phyloP scores from a whole-genome alignment of 1,140 invertebrate genomes.

The Diorhabda elongata region DNA sequence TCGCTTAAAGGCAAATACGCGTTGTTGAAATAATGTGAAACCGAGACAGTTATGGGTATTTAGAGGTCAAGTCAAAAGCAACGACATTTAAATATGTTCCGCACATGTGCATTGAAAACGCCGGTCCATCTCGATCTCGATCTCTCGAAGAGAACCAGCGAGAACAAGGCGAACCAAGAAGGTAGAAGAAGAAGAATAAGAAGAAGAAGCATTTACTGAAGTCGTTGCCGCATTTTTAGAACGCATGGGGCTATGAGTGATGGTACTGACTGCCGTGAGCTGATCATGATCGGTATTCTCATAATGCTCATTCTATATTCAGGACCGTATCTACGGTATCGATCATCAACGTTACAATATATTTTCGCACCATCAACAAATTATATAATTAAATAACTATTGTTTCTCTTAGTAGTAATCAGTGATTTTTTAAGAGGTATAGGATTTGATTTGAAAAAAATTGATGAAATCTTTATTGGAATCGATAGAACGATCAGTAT shows the following conservation, averaged over 20 bases:
- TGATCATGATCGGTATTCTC: slow-evolving; percentile 13
- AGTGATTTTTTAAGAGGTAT: too few species aligned
- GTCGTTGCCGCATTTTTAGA: slow-evolving; percentile 4
- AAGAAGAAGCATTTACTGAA: slow-evolving; percentile 4
- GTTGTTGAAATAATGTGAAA: slow-evolving; percentile 7
- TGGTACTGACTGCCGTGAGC: slow-evolving; percentile 5
- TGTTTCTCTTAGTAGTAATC: too few species aligned
- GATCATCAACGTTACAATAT: too few species aligned
- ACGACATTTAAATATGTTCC: slow-evolving; percentile 13
- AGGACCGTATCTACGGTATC: not conserved
- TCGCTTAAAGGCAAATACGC: not conserved
- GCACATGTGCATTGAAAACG: slow-evolving; percentile 12
- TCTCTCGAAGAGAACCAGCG: not conserved
- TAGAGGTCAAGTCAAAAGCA: slow-evolving; percentile 6
- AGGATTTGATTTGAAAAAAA: too few species aligned
- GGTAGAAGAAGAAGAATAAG: not conserved
- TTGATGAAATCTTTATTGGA: too few species aligned
- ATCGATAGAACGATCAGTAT: too few species aligned
- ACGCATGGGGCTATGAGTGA: slow-evolving; percentile 13
- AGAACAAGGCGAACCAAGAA: not conserved
- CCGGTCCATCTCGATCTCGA: slow-evolving; percentile 3
- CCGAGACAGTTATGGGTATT: slow-evolving; percentile 10
- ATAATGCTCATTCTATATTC: slow-evolving; percentile 8
- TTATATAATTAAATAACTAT: too few species aligned
- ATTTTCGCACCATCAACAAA: too few species aligned